Base-by-base conservation (phyloP, 2,113 vertebrate species). In the Taxidea taxus region DNA sequence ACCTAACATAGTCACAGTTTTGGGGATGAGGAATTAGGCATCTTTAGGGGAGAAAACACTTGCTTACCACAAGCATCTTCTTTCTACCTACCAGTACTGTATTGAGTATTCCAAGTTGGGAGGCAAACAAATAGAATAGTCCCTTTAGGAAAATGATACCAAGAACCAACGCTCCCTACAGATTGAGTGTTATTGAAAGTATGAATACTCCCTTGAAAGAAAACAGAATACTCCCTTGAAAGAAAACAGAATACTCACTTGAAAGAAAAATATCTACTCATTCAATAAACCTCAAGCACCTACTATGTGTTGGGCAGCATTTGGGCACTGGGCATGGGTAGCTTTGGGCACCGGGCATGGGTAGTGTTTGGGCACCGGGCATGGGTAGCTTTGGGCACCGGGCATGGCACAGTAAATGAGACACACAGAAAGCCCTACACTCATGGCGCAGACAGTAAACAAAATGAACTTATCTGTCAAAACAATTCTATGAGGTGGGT, bases 21-120 rank as follows among this genome's bases (percentile, higher is more conserved):
- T 6, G 10, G 18, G 44, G 31, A 31, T 54, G 15, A 10, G 75
- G 42, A 49, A 6, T 0, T 8, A 14, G 62, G 23, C 7, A 3
- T 2, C 25, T 77, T 16, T 74, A 37, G 16, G 23, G 13, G 27
- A 87, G 3, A 14, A 1, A 2, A 10, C 8, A 16, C 25, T 25
- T 42, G 37, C 66, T 31, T 0, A 9, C 2, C 14, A 29, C 6
- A 39, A 56, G 14, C 4, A 14, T 47, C 14, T 62, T 82, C 18
- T 72, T 29, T 51, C 81, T 6, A 1, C 1, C 3, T 44, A n/a
- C 31, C 2, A 51, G 47, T 2, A 29, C 23, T 42, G 21, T 4
- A 20, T 47, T 49, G 14, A 27, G 49, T 12, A 78, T 11, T 16
- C 9, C 29, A 62, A 66, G 16, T 37, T 34, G 16, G n/a, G 80